Percentiles rank a stretch among this genome's conserved stretches.
These are phyloP conservation scores for Phainopepla nitens DNA, from an alignment of 2,113 vertebrate species.

Conservation along the genomic window DNA sequence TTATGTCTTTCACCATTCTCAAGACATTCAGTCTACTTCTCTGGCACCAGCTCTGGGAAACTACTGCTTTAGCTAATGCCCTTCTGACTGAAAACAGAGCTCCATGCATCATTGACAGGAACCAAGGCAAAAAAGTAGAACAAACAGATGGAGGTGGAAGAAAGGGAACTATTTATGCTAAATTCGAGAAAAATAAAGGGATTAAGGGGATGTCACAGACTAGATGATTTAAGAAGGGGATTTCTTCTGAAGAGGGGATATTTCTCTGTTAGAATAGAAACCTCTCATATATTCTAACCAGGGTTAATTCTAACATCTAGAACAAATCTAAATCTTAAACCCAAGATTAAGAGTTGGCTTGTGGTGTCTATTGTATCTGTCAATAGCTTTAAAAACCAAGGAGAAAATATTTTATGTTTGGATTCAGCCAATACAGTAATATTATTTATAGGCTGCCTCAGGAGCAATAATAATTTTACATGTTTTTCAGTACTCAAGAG, in stretches of 20 bases:
- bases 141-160: conserved; percentile 48
- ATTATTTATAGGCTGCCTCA: conserved; percentile 19
- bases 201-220: conserved; percentile 48
- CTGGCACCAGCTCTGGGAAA: conserved; percentile 56
- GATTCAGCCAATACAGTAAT: conserved; percentile 7
- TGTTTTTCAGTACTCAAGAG: conserved; percentile 23
- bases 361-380: conserved; percentile 16
- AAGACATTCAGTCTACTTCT: conserved; percentile 30
- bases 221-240: conserved; percentile 49
- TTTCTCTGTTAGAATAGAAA: conserved; percentile 36
- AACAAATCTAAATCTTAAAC: conserved; percentile 57
- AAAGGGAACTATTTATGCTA: conserved; percentile 47
- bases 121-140: conserved; percentile 35
- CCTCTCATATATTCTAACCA: conserved; percentile 11
- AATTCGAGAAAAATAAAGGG: conserved; percentile 37
- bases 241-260: conserved; percentile 31
- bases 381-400: conserved; percentile 25
- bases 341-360: conserved; percentile 35
- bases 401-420: conserved; percentile 33
- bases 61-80: conserved; percentile 47
- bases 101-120: conserved; percentile 6
- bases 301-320: conserved; percentile 54
- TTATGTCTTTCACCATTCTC: conserved; percentile 39
- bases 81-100: conserved; percentile 29
- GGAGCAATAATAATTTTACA: conserved; percentile 42